Base-by-base conservation (phyloP, 2,113 vertebrate genomes). In the Lepisosteus osseus region DNA sequence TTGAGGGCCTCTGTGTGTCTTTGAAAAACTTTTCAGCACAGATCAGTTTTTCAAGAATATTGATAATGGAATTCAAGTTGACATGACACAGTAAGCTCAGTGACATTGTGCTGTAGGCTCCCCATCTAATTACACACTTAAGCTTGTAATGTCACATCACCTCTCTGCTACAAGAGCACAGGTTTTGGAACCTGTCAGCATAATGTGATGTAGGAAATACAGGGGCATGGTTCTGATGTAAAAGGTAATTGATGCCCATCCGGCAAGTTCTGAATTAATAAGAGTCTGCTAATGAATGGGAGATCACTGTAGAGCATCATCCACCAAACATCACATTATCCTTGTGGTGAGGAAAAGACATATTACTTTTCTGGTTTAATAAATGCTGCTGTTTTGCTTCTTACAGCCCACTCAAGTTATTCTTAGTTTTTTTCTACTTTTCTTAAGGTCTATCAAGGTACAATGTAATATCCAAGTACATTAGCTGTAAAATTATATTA, bases 81-180 rank as follows among this genome's bases (percentile, higher is more conserved):
- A 69, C 72, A 56, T 44, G 67, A 65, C 11, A 44, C 3, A 41
- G 42, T 61, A 13, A 62, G 56, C 40, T 40, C 13, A 5, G 56
- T 74, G 61, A 69, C 66, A 62, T 62, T 41, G 41, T 57, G 63
- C 55, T n/a, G 3, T 65, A 45, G 51, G 47, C 67, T 13, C 66
- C 69, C 47, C 67, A 57, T 69, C 67, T 68, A 69, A 74, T 74
- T 69, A 74, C 67, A 55, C 59, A 63, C 41, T 68, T 76, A 51
- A 44, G 56, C 55, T 73, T 69, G 64, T 59, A 17, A 70, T 77
- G 68, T 77, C 67, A 70, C 72, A 45, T 44, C 68, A 73, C 55
- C 42, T 9, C 42, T n/a, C 57, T 54, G 64, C 61, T 55, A 59
- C 55, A 61, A 68, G 14, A 44, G 55, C 57, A 29, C 42, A 12